Conservation (phyloP, 2,888 invertebrate genomes). For the Polyommatus icarus region DNA sequence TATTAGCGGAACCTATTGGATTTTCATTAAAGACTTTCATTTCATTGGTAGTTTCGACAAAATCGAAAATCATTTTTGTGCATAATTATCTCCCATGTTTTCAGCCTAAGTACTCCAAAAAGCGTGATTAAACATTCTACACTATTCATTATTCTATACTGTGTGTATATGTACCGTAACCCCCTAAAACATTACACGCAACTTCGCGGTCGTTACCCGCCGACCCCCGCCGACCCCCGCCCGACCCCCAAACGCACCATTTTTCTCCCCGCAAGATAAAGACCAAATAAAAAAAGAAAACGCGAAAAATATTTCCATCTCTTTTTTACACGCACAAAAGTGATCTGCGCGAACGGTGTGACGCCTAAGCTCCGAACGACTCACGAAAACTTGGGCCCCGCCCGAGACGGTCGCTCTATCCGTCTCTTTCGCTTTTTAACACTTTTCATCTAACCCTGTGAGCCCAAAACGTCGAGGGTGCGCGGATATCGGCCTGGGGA, state of each 20-base stretch:
- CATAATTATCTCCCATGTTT: constrained; percentile 72
- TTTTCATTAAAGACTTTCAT: constrained; percentile 52
- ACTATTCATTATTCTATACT: constrained; percentile 74
- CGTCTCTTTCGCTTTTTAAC: constrained; percentile 80
- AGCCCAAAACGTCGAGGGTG: constrained; percentile 46
- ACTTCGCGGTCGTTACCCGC: constrained; percentile 58
- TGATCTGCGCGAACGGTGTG: constrained; percentile 60
- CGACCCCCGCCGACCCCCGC: constrained; percentile 50
- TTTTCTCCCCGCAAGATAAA: constrained; percentile 78
- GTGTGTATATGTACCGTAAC: constrained; percentile 51
- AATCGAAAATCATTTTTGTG: constrained; percentile 69
- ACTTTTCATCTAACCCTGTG: constrained; percentile 66
- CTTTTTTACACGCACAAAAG: constrained; percentile 51
- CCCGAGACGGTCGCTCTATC: constrained; percentile 79
- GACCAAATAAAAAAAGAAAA: constrained; percentile 80
- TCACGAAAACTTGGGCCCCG: constrained; percentile 80
- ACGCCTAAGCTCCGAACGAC: constrained; percentile 77
- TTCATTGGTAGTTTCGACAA: constrained; percentile 53
- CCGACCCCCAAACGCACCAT: constrained; percentile 67
- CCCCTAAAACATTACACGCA: constrained; percentile 77
- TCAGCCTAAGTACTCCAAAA: constrained; percentile 71
- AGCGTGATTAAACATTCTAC: constrained; percentile 76
- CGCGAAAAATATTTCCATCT: constrained; percentile 74
- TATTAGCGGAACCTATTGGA: constrained; percentile 46
- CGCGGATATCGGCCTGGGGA: constrained; percentile 35